Percentiles rank a stretch among this genome's conserved stretches.
phyloP scores from a whole-genome alignment of 2,797 vertebrate genomes.

The Poecilia wingei region DNA sequence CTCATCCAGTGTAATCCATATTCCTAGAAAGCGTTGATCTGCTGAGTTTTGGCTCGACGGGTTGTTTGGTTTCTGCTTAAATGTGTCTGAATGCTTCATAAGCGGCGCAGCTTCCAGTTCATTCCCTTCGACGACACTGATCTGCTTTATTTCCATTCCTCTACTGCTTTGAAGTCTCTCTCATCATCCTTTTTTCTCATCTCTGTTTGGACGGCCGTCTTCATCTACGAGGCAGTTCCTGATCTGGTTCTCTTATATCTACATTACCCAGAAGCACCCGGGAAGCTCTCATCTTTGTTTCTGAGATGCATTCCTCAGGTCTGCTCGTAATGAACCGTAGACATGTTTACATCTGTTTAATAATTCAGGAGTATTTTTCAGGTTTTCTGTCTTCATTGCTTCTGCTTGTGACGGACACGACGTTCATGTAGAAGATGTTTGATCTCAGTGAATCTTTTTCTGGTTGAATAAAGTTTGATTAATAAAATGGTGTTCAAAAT shows the following conservation, averaged over 20 bases:
- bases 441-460: not conserved
- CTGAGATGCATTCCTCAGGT: not conserved
- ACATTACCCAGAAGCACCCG: not conserved
- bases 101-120: not conserved
- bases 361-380: not conserved
- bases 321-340: not conserved
- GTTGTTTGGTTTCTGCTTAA: not conserved
- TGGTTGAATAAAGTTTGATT: not conserved
- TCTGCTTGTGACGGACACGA: not conserved
- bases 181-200: not conserved
- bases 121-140: too few relatives aligned
- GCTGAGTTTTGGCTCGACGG: not conserved
- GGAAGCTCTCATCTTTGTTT: not conserved
- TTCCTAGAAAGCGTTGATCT: not conserved
- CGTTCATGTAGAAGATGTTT: not conserved
- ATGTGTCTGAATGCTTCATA: not conserved
- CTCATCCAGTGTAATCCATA: not conserved
- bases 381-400: not conserved
- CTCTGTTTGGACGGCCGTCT: not conserved
- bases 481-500: not conserved
- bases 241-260: not conserved
- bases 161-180: not conserved
- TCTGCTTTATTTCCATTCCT: not conserved
- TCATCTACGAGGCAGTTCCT: not conserved
- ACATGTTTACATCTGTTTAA: not conserved